These are phyloP conservation scores for Eumacrocentrus americanus DNA, from an alignment of 2,888 invertebrate species.

Conservation along the genomic window DNA sequence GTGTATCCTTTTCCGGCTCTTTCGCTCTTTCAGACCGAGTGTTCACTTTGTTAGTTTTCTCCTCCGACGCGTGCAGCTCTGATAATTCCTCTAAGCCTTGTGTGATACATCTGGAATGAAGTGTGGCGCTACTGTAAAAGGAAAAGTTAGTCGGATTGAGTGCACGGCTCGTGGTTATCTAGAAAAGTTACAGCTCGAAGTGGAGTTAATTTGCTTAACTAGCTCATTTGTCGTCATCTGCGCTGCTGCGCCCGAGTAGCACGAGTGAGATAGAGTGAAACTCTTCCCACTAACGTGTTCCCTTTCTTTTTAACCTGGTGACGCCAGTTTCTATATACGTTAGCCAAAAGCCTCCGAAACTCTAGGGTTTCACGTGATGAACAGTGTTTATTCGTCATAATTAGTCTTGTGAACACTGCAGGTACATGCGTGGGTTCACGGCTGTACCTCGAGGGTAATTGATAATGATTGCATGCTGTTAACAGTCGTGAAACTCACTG, in stretches of 20 bases:
- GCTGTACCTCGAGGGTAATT: conserved; percentile 32
- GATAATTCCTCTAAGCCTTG: not conserved
- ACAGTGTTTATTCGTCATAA: conserved; percentile 45
- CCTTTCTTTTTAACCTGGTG: not conserved
- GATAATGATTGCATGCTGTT: conserved; percentile 39
- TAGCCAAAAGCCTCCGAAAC: conserved; percentile 16
- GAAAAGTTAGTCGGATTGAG: not conserved
- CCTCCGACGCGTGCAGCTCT: not conserved
- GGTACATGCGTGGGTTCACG: conserved; percentile 24
- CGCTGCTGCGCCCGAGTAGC: not conserved
- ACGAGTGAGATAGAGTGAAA: not conserved
- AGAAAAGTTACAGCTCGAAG: not conserved
- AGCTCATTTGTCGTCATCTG: conserved; percentile 1
- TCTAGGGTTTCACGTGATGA: conserved; percentile 37
- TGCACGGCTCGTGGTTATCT: conserved; percentile 5
- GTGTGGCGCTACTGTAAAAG: not conserved
- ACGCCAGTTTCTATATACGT: conserved; percentile 21
- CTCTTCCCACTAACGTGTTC: not conserved
- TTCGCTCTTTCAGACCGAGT: too few relatives aligned
- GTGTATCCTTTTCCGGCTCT: too few relatives aligned
- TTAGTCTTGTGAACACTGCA: conserved; percentile 36
- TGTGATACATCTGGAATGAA: not conserved
- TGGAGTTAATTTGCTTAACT: not conserved
- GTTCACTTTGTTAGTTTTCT: too few relatives aligned
- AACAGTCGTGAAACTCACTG: conserved; percentile 11